These are phyloP conservation scores for Trimorus sp. DNA, from an alignment of 2,888 invertebrate species.

Conservation along the genomic window DNA sequence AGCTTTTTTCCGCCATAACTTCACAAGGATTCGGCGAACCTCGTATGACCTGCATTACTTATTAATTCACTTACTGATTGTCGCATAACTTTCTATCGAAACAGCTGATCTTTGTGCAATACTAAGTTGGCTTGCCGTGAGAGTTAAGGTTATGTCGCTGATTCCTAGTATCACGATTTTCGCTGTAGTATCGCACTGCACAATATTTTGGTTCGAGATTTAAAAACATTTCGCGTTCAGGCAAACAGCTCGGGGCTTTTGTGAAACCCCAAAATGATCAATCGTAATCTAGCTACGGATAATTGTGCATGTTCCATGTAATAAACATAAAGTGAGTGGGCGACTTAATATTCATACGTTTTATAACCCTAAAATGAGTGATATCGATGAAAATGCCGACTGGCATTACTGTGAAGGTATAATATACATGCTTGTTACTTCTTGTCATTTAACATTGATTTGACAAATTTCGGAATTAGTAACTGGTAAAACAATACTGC, in stretches of 20 bases:
- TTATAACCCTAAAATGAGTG: constrained; percentile 27
- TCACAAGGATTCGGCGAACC: no score
- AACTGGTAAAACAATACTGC: no score
- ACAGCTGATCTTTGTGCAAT: neutral
- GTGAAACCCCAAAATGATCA: constrained; percentile 14
- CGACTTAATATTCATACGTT: constrained; percentile 13
- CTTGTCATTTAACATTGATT: neutral
- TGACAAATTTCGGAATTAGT: neutral
- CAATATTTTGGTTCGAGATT: constrained; percentile 54
- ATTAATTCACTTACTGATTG: no score
- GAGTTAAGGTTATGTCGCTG: constrained; percentile 32
- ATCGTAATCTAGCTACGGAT: neutral
- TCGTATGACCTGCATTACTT: no score
- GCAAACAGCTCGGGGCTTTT: constrained; percentile 51
- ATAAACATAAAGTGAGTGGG: neutral
- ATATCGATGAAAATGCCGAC: neutral
- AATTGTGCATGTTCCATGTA: constrained; percentile 19
- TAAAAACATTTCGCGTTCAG: constrained; percentile 50
- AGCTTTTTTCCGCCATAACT: no score
- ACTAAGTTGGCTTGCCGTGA: neutral
- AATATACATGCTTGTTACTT: neutral
- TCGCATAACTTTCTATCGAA: no score
- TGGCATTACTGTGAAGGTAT: neutral
- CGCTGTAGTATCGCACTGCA: constrained; percentile 11
- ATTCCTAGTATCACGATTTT: neutral